phyloP scores from a whole-genome alignment of 2,888 invertebrate species.

The Esperia sulphurella region DNA sequence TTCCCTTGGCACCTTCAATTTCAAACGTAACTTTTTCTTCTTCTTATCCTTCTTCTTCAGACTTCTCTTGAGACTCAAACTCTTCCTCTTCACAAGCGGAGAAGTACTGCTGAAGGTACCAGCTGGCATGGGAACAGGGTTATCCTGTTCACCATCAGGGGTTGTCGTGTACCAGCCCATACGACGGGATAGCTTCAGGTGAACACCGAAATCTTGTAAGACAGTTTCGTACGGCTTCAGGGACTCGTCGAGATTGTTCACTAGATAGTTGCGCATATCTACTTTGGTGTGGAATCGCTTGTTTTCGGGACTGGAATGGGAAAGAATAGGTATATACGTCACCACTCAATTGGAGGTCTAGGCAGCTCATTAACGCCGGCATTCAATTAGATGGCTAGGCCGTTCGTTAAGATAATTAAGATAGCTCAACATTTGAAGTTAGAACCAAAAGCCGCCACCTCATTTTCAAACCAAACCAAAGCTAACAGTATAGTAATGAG shows the following conservation, averaged over 20 bases:
- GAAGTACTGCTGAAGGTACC: slow-evolving; percentile 34
- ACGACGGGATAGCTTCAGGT: slow-evolving; percentile 60
- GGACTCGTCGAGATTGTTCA: slow-evolving; percentile 29
- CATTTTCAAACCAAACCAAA: too few species aligned
- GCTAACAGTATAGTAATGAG: too few species aligned
- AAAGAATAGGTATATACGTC: too few species aligned
- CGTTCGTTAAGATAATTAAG: too few species aligned
- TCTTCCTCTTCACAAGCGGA: slow-evolving; percentile 45
- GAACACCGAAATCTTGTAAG: slow-evolving; percentile 65
- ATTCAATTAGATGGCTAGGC: too few species aligned
- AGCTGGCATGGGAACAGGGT: slow-evolving; percentile 29
- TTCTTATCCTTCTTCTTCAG: slow-evolving; percentile 28
- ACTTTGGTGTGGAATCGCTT: slow-evolving; percentile 62
- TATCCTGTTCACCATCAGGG: slow-evolving; percentile 32
- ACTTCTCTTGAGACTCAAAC: slow-evolving; percentile 34
- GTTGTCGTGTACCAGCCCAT: slow-evolving; percentile 61
- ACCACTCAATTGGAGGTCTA: too few species aligned
- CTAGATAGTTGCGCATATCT: slow-evolving; percentile 61
- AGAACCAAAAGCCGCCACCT: too few species aligned
- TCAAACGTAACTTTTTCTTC: slow-evolving; percentile 24
- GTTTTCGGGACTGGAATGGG: slow-evolving; percentile 51
- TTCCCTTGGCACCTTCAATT: slow-evolving; percentile 20
- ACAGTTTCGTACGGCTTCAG: slow-evolving; percentile 42
- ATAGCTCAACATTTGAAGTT: too few species aligned
- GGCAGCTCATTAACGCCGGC: too few species aligned